Evolutionary conservation across 2,113 vertebrate genomes (phyloP), one percentile per base, ranked within the genome.

Genomic region (Zosterops lateralis): DNA sequence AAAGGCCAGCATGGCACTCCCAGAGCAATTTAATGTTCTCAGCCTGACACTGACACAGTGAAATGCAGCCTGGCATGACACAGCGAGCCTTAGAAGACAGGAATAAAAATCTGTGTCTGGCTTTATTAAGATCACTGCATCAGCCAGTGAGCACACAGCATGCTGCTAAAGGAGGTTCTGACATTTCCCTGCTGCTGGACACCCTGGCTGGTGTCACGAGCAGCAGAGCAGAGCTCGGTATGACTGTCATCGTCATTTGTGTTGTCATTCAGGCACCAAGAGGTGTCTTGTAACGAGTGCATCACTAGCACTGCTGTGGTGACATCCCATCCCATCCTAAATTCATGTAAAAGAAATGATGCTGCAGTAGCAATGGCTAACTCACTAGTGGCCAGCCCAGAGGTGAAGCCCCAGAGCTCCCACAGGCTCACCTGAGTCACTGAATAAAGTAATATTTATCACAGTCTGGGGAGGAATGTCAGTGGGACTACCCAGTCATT

Each of bases 111-210:
- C 67, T 60, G 17, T 57, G 67, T 67, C 94, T 76, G 16, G 36
- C 45, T 91, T 82, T 76, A 32, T 87, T 83, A 85, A 54, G 77
- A 95, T 80, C 66, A 60, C 53, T 48, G 1, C 44, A 17, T 40
- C 74, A 82, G 38, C 9, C 0, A 0, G 32, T n/a, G 67, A 80
- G 34, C 1, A 4, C 1, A 2, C 28, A 24, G 64, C 5, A 0
- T 10, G 47, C 54, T 76, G 50, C 67, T 2, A 3, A 47, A 36
- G 44, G 58, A 42, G 20, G 56, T 62, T 65, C 32, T 86, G 90
- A 58, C 44, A n/a, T 42, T 40, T 87, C 16, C 78, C 34, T 73
- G 58, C 78, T 95, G 84, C 56, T 76, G 67, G 74, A 83, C 51
- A 62, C 47, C 42, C 14, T 12, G 34, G 4, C 17, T 34, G 29